These are phyloP conservation scores for Chydorus sphaericus DNA, from an alignment of 2,888 invertebrate species.

Conservation along the genomic window DNA sequence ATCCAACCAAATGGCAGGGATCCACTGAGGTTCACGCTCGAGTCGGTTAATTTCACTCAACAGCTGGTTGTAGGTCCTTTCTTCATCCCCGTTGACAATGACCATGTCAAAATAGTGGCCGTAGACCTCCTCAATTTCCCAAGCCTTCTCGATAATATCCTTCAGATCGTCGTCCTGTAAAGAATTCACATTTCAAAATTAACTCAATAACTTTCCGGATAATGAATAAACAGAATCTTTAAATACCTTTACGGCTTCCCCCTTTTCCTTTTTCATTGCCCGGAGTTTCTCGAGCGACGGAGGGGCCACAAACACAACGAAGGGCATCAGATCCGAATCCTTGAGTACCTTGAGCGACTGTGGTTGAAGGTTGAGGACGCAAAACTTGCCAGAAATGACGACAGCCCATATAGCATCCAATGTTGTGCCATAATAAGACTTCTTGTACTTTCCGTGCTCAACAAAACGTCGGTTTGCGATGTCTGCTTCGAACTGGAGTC, in stretches of 20 bases:
- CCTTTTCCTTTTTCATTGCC: too few relatives aligned
- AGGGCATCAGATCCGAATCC: conserved; percentile 88
- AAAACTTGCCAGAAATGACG: conserved; percentile 89
- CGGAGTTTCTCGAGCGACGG: conserved; percentile 87
- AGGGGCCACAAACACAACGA: conserved; percentile 92
- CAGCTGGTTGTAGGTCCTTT: conserved; percentile 86
- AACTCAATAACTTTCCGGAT: background rate
- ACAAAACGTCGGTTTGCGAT: conserved; percentile 86
- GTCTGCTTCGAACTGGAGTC: conserved; percentile 86
- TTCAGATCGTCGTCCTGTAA: conserved; percentile 84
- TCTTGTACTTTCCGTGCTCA: conserved; percentile 95
- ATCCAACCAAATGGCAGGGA: conserved; percentile 52
- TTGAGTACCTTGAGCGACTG: conserved; percentile 85
- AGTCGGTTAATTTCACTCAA: conserved; percentile 84
- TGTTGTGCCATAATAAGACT: conserved; percentile 91
- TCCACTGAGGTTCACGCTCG: conserved; percentile 96
- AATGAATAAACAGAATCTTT: conserved; percentile 1
- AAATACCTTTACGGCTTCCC: conserved; percentile 69
- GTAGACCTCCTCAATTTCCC: conserved; percentile 93
- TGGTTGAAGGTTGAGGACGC: conserved; percentile 90
- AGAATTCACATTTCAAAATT: conserved; percentile 19
- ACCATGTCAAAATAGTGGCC: conserved; percentile 97
- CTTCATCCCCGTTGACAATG: conserved; percentile 91
- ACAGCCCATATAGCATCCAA: conserved; percentile 86
- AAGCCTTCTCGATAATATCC: conserved; percentile 88